These are phyloP conservation scores for Atta colombica DNA, from an alignment of 1,140 invertebrate genomes.

Conservation along the genomic window DNA sequence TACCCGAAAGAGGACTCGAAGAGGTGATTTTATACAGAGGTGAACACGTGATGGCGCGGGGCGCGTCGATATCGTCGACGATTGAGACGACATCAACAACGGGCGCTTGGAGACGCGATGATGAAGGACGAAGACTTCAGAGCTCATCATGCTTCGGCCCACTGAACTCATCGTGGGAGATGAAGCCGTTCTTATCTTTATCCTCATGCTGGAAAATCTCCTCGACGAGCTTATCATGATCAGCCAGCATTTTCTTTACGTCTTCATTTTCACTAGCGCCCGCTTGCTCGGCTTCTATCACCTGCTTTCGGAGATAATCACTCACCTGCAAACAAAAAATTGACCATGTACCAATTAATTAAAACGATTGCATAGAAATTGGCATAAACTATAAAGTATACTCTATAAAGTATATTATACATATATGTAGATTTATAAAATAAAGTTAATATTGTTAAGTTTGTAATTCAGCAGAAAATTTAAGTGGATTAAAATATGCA, in stretches of 20 bases:
- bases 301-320: slow-evolving; percentile 96
- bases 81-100: slow-evolving; percentile 30
- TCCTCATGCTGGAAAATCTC: slow-evolving; percentile 99
- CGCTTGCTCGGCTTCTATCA: slow-evolving; percentile 90
- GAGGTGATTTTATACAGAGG: slow-evolving; percentile 65
- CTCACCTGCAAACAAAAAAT: slow-evolving; percentile 89
- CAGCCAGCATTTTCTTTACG: slow-evolving; percentile 94
- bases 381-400: too few species aligned
- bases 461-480: background rate
- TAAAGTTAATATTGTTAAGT: background rate
- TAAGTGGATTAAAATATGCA: background rate
- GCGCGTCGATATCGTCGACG: slow-evolving; percentile 46
- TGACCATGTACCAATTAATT: background rate
- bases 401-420: background rate
- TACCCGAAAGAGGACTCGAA: slow-evolving; percentile 62
- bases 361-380: background rate
- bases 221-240: slow-evolving; percentile 97
- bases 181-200: slow-evolving; percentile 97
- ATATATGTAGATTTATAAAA: background rate
- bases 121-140: slow-evolving; percentile 87
- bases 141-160: slow-evolving; percentile 99
- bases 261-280: slow-evolving; percentile 90
- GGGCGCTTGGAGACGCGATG: slow-evolving; percentile 68
- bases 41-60: slow-evolving; percentile 74
- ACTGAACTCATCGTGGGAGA: slow-evolving; percentile 98